Evolutionary conservation across 1,140 invertebrate species (phyloP), one percentile per base, ranked within the genome.

Genomic region (Nilaparvata lugens): DNA sequence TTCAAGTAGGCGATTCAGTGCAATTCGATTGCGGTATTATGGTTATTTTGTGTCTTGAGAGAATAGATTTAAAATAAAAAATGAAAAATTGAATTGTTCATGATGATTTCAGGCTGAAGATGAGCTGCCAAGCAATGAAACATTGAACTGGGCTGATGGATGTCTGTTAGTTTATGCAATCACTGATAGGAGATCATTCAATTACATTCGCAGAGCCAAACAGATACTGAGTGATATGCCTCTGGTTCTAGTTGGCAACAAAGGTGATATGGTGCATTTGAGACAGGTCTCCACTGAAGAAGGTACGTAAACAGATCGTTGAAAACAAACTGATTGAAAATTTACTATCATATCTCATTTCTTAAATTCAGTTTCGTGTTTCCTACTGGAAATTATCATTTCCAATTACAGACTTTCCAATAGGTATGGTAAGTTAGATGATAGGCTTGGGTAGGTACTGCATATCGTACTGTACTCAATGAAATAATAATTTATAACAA

Each of bases 181-280:
- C 66, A 95, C 89, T 0, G 92, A 96, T 72, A 77, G 89, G 43
- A 77, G 80, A 51, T 93, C 90, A 18, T 94, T 95, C 73, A 88
- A 89, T 71, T 93, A 88, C 68, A 83, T 92, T 48, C 82, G 87
- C 42, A 79, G 85, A 61, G 83, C 87, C 5, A 79, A 90, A 77
- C 78, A 88, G 74, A 73, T 84, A 67, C 74, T 88, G 71, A 67
- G 84, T n/a, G 81, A 83, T 52, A 84, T 82, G 63, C 89, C 91
- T 2, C 79, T 92, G 5, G 82, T 86, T 4, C 76, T 94, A 2
- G 86, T 93, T 16, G 93, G 86, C 16, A 95, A 95, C 70, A 95
- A 96, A 76, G 88, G 83, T 6, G 93, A 96, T 69, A 90, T 96
- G 84, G 87, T 94, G 28, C 91, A 95, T 74, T 76, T 95, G 52